A percentile compares a stretch with the other conserved stretches of the same genome.
Evolutionary conservation across 2,797 vertebrate genomes (phyloP).

Genomic region (Crocodylus rhombifer): DNA sequence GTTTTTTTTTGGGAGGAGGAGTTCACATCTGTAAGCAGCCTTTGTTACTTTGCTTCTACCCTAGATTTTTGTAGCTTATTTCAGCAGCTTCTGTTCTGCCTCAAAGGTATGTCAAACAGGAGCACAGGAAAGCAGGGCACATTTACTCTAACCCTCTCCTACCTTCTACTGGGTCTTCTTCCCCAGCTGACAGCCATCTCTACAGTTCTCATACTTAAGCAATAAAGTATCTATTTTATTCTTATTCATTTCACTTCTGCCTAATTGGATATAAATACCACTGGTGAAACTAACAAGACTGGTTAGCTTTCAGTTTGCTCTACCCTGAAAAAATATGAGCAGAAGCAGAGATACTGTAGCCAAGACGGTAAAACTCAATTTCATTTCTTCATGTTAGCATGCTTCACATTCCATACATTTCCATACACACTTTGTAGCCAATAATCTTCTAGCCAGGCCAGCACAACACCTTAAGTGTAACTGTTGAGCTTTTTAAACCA

Average conservation of each 20-base stretch:
- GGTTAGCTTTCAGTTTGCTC: neutral
- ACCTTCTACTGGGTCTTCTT: neutral
- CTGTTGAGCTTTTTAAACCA: neutral
- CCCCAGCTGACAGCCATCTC: neutral
- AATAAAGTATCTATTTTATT: neutral
- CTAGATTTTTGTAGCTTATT: too few species aligned
- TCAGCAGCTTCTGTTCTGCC: neutral
- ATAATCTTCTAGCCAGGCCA: constrained; percentile 3
- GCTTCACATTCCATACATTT: neutral
- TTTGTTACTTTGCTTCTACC: too few species aligned
- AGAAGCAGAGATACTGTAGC: neutral
- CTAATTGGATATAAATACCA: neutral
- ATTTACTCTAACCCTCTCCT: neutral
- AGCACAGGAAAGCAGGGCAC: neutral
- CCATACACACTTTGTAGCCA: neutral
- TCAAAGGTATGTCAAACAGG: neutral
- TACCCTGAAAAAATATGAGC: neutral
- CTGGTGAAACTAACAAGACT: constrained; percentile 23
- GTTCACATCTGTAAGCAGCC: too few species aligned
- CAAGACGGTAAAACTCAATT: neutral
- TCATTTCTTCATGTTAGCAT: neutral
- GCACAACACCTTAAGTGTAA: neutral
- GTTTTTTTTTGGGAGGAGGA: too few species aligned
- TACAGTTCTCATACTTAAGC: neutral
- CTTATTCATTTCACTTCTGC: neutral